Base-by-base conservation (phyloP, 1,140 invertebrate genomes). In the Zophobas morio region DNA sequence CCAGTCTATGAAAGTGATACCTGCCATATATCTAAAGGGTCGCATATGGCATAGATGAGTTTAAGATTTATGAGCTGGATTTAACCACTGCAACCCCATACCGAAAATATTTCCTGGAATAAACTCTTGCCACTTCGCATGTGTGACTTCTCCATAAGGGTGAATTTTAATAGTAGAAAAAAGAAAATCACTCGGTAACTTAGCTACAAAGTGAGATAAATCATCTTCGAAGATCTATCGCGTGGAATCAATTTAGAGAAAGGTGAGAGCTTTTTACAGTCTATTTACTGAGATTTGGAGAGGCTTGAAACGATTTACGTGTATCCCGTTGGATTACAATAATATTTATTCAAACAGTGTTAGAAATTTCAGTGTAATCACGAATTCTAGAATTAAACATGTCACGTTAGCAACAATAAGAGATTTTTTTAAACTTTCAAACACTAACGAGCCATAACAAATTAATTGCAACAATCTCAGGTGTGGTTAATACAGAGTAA, bases 21-120 rank as follows among this genome's bases (percentile, higher is more conserved):
- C 42, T 71, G 39, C 54, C 33, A 74, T 74, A 60, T 74, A 60
- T 74, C 73, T 40, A 49, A 60, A 60, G 39, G 73, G 46, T 60
- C 53, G 46, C 73, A 74, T 56, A 74, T 74, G 73, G 73, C 54
- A 60, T 60, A 60, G 73, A 74, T 54, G 54, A 74, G 39, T 60
- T 60, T 40, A 60, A 54, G 54, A 74, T 74, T 74, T 74, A 74
- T 60, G 54, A 60, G 54, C 32, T 74, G 53, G 73, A 74, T 74
- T 74, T 74, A 74, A 47, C 57, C 73, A 74, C 73, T 20, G 72
- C 72, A 74, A 60, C 73, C 73, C 73, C 53, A 57, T 74, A 60
- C 60, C 60, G 42, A 74, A 74, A 74, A 74, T 74, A 74, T 74
- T 60, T 37, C 36, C 32, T 57, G 42, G 57, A 56, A 47, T 53